A percentile compares a stretch with the other conserved stretches of the same genome.
Evolutionary conservation across 2,888 invertebrate genomes (phyloP).

Genomic region (Heliconius hortense): DNA sequence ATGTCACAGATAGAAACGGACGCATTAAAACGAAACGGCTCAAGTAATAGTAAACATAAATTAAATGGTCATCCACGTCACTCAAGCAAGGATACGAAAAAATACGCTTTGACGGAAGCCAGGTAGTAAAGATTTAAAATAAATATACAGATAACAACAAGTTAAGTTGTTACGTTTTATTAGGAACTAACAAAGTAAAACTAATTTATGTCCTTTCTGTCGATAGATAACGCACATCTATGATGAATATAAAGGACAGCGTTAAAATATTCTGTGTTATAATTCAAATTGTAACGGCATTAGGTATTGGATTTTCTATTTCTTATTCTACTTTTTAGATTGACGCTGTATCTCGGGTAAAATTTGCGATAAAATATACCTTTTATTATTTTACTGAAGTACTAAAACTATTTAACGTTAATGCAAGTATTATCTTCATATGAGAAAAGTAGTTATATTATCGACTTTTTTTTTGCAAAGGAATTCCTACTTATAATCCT

Average conservation of each 20-base stretch:
- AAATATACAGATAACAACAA: conserved; percentile 77
- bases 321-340: too few species aligned
- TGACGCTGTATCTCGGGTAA: background rate
- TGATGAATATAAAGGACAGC: conserved; percentile 32
- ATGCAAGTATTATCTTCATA: background rate
- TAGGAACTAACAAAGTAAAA: conserved; percentile 72
- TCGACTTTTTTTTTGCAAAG: background rate
- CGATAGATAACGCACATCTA: conserved; percentile 36
- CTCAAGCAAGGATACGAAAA: conserved; percentile 67
- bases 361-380: background rate
- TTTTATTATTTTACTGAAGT: background rate
- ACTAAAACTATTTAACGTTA: background rate
- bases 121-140: conserved; percentile 79
- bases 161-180: conserved; percentile 79
- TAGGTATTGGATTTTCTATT: too few species aligned
- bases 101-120: conserved; percentile 75
- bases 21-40: conserved; percentile 75
- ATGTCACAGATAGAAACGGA: conserved; percentile 71
- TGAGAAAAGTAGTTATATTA: background rate
- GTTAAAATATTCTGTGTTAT: background rate
- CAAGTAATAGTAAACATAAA: conserved; percentile 72
- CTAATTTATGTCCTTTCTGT: conserved; percentile 70
- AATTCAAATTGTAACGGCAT: background rate
- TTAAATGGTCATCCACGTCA: conserved; percentile 77
- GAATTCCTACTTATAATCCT: conserved; percentile 47